Evolutionary conservation across 30 jellyfish, hydroid and myxozoan genomes (phyloP).

Genomic region (Cassiopea andromeda): DNA sequence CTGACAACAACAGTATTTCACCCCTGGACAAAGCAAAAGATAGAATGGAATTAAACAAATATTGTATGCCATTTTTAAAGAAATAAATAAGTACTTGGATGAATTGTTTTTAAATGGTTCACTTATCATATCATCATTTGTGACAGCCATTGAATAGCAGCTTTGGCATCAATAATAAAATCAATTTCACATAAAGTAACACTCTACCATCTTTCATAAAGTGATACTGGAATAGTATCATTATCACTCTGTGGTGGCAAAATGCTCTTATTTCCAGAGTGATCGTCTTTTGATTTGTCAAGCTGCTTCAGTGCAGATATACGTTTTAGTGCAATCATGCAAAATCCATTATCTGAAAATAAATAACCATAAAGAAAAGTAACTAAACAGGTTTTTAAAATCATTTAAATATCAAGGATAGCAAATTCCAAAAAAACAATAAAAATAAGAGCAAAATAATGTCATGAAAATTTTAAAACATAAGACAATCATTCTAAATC

Average conservation of each 20-base stretch:
- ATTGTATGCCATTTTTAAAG: too few species aligned
- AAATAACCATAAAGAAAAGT: not conserved
- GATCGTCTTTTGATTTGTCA: conserved; percentile 4
- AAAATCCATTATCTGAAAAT: conserved; percentile 80
- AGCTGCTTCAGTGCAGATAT: conserved; percentile 38
- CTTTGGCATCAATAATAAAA: too few species aligned
- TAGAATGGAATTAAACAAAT: too few species aligned
- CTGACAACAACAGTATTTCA: conserved; percentile 75
- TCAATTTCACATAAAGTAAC: not conserved
- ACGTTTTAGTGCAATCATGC: conserved; percentile 65
- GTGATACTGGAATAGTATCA: conserved; percentile 52
- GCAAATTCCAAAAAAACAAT: too few species aligned
- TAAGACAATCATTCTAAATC: too few species aligned
- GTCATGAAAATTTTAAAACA: too few species aligned
- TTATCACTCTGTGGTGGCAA: conserved; percentile 4
- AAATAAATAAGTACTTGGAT: too few species aligned
- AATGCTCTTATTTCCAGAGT: not conserved
- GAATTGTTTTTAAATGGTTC: too few species aligned
- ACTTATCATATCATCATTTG: too few species aligned
- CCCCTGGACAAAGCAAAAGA: conserved; percentile 55
- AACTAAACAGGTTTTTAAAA: not conserved
- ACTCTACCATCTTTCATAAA: conserved; percentile 71
- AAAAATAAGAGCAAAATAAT: too few species aligned
- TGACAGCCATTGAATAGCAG: too few species aligned
- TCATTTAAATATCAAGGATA: too few species aligned